These are phyloP conservation scores for Semnornis frantzii DNA, from an alignment of 2,113 vertebrate genomes.

Conservation along the genomic window DNA sequence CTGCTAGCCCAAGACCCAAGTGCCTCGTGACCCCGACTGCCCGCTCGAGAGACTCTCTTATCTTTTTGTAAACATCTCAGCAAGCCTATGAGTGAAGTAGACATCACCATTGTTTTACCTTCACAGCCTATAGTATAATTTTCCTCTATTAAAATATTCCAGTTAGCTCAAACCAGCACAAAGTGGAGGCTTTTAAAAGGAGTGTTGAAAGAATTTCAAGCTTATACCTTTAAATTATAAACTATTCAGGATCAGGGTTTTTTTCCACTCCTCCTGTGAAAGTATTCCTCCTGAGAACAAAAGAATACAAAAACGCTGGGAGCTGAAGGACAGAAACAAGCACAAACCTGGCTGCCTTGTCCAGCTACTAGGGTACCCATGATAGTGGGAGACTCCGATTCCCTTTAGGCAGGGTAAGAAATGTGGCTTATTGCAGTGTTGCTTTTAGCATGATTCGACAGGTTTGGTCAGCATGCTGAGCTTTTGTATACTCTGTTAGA, in stretches of 20 bases:
- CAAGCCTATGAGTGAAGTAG: too few species aligned
- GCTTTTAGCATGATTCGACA: neutral
- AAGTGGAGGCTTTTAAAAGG: neutral
- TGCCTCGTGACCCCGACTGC: too few species aligned
- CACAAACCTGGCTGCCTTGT: neutral
- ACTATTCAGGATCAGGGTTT: neutral
- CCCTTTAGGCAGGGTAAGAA: neutral
- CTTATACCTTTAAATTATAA: neutral
- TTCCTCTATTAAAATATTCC: too few species aligned
- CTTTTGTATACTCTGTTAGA: neutral
- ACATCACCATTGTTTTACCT: too few species aligned
- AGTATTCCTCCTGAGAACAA: neutral
- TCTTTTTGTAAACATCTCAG: too few species aligned
- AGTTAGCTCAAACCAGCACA: too few species aligned
- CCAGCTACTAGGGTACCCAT: neutral
- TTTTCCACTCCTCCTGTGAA: neutral
- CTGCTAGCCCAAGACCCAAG: too few species aligned
- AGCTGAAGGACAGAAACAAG: neutral
- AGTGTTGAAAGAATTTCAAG: neutral
- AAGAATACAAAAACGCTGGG: neutral
- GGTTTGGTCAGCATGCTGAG: neutral
- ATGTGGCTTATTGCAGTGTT: neutral
- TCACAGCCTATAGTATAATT: too few species aligned
- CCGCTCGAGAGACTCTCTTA: too few species aligned
- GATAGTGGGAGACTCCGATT: neutral